Base-by-base conservation (phyloP, 2,113 vertebrate genomes). In the Paratilapia polleni region DNA sequence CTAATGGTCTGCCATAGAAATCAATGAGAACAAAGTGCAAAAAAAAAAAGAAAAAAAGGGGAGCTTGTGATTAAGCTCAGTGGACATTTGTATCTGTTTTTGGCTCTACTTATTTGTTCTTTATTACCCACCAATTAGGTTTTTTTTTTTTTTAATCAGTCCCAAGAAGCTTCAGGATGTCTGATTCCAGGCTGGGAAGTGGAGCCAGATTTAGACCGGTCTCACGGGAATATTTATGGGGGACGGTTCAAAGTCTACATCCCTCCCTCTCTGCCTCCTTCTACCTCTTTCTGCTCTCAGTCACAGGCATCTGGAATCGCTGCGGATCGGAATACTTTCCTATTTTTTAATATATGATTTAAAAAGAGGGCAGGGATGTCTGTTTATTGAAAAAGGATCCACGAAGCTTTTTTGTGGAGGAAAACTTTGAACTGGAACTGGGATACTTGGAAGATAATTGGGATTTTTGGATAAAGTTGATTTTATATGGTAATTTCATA, bases 151-250 rank as follows among this genome's bases (percentile, higher is more conserved):
- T n/a, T n/a, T n/a, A n/a, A 73, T 54, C 68, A 73, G 26, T 41
- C 20, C 26, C 14, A 6, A 73, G 24, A 26, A 61, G 13, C 20
- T 57, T 31, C n/a, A 68, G 36, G 19, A 15, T 36, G 41, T 70
- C 9, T 49, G 77, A 20, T 70, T 81, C 31, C n/a, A 17, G 77
- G 22, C 58, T 68, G 62, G 26, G 36, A 24, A 85, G 26, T 41
- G 5, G 61, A 88, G 77, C 75, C 58, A 60, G 36, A 2, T 77
- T 82, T 68, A 34, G 8, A 14, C 63, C 6, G 74, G 20, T 82
- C 90, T 66, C 86, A 63, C 38, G 84, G 89, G 91, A 80, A 66
- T 80, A 82, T 77, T n/a, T 17, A 57, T 58, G 78, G 82, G 88
- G 89, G 91, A 64, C 31, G 93, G 87, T 70, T 85, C 73, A 70